Evolutionary conservation across 2,888 invertebrate species (phyloP).

Genomic region (Epirrhoe tristata): DNA sequence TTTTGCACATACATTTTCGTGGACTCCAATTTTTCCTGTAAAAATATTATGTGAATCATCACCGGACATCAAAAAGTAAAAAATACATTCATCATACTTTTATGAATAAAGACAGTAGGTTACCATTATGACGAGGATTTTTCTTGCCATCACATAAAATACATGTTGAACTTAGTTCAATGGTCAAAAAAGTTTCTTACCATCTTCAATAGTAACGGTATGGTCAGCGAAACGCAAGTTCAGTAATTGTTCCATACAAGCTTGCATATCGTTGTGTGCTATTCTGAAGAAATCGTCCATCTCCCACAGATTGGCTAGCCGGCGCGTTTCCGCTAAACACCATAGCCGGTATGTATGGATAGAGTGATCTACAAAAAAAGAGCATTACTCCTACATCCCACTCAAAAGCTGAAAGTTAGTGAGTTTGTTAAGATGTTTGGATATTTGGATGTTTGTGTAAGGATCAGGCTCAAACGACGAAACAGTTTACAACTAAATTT

Average conservation of each 20-base stretch:
- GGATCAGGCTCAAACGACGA: no score
- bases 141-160: not conserved
- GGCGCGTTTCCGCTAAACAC: constrained; percentile 90
- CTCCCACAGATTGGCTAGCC: constrained; percentile 90
- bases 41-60: no score
- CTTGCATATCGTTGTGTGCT: constrained; percentile 87
- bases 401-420: no score
- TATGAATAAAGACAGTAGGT: no score
- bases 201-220: constrained; percentile 81
- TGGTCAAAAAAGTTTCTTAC: constrained; percentile 46
- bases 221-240: constrained; percentile 87
- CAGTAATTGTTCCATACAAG: constrained; percentile 85
- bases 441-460: no score
- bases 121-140: no score
- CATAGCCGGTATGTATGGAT: constrained; percentile 92
- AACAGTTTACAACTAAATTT: no score
- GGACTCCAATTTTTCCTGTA: constrained; percentile 88
- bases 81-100: no score
- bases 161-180: not conserved
- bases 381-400: no score
- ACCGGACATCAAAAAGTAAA: no score
- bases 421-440: no score
- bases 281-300: constrained; percentile 90
- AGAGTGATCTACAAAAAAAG: constrained; percentile 87
- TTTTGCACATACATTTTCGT: constrained; percentile 92